Evolutionary conservation across 1,140 invertebrate genomes (phyloP).

Genomic region (Tetranychus urticae): DNA sequence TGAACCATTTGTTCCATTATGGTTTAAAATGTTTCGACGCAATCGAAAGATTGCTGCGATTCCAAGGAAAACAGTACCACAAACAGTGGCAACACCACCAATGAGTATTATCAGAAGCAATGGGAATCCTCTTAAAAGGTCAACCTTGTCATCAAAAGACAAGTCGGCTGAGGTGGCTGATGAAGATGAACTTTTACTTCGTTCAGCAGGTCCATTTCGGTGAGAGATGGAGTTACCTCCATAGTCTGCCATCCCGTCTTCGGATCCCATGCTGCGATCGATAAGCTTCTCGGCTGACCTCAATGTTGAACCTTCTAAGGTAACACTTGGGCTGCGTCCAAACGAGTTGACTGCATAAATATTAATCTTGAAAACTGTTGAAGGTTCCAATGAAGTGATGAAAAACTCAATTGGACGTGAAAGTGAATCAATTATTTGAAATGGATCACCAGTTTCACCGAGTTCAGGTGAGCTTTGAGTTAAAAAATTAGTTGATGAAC

Average conservation of each 20-base stretch:
- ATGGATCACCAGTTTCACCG: too few relatives aligned
- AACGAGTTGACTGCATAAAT: constrained; percentile 5
- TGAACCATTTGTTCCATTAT: not conserved
- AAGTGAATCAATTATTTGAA: not conserved
- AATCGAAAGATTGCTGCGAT: not conserved
- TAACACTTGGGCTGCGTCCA: constrained; percentile 2
- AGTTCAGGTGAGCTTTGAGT: too few relatives aligned
- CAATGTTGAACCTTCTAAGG: constrained; percentile 2
- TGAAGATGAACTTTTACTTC: not conserved
- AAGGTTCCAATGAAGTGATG: not conserved
- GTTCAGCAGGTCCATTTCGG: too few relatives aligned
- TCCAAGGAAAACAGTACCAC: not conserved
- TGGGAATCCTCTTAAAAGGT: not conserved
- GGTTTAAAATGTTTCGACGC: not conserved
- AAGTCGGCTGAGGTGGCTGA: not conserved
- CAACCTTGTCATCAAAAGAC: not conserved
- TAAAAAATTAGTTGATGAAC: not conserved
- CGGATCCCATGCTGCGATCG: not conserved
- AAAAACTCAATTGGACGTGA: not conserved
- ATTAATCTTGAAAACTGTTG: constrained; percentile 2
- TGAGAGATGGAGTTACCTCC: too few relatives aligned
- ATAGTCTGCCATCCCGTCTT: too few relatives aligned
- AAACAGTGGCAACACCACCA: not conserved
- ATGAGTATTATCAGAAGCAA: not conserved
- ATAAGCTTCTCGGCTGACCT: constrained; percentile 6